These are phyloP conservation scores for Calephelis perditalis DNA, from an alignment of 2,888 invertebrate species.

Conservation along the genomic window DNA sequence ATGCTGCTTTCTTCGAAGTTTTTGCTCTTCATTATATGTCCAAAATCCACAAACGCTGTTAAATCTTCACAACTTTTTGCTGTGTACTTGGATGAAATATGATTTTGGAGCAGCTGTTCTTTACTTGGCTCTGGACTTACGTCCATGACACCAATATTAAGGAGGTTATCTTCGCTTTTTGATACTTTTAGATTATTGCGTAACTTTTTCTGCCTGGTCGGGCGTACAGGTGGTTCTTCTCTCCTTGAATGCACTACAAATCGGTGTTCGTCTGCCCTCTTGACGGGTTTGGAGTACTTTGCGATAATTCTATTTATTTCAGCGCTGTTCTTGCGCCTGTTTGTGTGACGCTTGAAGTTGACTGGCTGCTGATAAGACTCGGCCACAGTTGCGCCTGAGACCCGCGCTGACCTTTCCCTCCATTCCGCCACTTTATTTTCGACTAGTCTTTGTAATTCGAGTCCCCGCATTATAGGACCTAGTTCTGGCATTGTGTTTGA, in stretches of 20 bases:
- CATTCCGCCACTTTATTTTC: constrained; percentile 74
- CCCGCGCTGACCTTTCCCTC: constrained; percentile 74
- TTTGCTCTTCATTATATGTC: constrained; percentile 54
- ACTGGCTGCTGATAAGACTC: constrained; percentile 74
- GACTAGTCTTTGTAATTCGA: constrained; percentile 69
- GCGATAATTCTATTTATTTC: constrained; percentile 76
- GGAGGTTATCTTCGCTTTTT: constrained; percentile 66
- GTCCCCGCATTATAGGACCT: constrained; percentile 70
- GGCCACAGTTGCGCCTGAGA: constrained; percentile 58
- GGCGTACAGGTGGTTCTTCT: constrained; percentile 50
- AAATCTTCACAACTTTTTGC: constrained; percentile 67
- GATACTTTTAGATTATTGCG: constrained; percentile 48
- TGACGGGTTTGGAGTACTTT: constrained; percentile 68
- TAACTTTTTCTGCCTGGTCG: constrained; percentile 48
- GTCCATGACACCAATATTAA: constrained; percentile 53
- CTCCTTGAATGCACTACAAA: constrained; percentile 41
- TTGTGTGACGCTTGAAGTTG: constrained; percentile 71
- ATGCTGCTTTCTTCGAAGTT: constrained; percentile 66
- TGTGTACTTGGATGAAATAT: constrained; percentile 53
- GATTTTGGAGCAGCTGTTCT: constrained; percentile 31
- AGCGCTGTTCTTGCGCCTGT: constrained; percentile 72
- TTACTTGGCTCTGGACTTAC: constrained; percentile 42
- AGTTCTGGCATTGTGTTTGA: constrained; percentile 63
- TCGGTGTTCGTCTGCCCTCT: constrained; percentile 53
- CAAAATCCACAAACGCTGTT: constrained; percentile 58